A percentile compares a stretch with the other conserved stretches of the same genome.
These are phyloP conservation scores for Agonopterix heracliana DNA, from an alignment of 2,888 invertebrate genomes.

Conservation along the genomic window DNA sequence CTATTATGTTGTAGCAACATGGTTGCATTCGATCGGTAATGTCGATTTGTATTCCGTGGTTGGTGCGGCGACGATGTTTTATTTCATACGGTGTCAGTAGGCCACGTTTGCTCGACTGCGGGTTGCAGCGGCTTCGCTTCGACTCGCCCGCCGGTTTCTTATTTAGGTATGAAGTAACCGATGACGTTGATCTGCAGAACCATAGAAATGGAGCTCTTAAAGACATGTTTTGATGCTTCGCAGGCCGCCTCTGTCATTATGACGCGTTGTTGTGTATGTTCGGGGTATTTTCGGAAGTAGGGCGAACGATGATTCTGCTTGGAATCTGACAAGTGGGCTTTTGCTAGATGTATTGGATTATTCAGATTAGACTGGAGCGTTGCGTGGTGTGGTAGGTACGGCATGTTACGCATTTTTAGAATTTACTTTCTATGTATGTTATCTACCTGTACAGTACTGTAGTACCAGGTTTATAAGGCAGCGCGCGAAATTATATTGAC, in stretches of 20 bases:
- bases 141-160: slow-evolving; percentile 21
- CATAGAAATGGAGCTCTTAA: slow-evolving; percentile 2
- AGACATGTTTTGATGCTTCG: slow-evolving; percentile 27
- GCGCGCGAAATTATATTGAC: no score
- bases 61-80: slow-evolving; percentile 42
- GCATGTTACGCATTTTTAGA: background rate
- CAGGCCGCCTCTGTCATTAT: slow-evolving; percentile 29
- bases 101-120: slow-evolving; percentile 46
- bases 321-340: slow-evolving; percentile 26
- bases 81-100: slow-evolving; percentile 65
- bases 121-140: slow-evolving; percentile 27
- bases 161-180: background rate
- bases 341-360: slow-evolving; percentile 11
- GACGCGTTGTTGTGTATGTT: slow-evolving; percentile 25
- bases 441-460: no score
- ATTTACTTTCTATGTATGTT: no score
- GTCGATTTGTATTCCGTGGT: slow-evolving; percentile 42
- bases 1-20: no score
- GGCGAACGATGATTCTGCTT: slow-evolving; percentile 27
- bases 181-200: slow-evolving; percentile 17
- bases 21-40: slow-evolving; percentile 14
- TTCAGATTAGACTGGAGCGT: background rate
- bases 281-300: slow-evolving; percentile 38
- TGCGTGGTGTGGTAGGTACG: background rate
- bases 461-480: no score